Conservation (phyloP, 2,888 invertebrate species). For the Pycnomerus fuliginosus region DNA sequence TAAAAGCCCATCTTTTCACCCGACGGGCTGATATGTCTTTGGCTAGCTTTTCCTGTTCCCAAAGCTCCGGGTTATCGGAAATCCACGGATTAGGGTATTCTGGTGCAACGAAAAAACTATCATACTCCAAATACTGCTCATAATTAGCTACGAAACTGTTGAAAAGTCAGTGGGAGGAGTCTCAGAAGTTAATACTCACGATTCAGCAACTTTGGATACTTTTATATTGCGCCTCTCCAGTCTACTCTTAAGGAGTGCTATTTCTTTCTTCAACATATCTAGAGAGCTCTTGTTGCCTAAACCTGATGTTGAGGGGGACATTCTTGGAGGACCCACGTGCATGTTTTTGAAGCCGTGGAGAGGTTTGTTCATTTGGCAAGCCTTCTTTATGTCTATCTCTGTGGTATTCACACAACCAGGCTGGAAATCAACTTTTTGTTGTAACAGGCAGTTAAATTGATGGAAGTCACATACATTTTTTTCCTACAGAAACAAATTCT, state of each 20-base stretch:
- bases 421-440: too few relatives aligned
- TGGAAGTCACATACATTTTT: too few relatives aligned
- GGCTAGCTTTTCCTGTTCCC: conserved; percentile 94
- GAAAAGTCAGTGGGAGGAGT: conserved; percentile 18
- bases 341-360: conserved; percentile 49
- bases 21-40: conserved; percentile 91
- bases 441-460: too few relatives aligned
- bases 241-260: conserved; percentile 71
- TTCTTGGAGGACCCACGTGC: conserved; percentile 57
- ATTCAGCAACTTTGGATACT: conserved; percentile 91
- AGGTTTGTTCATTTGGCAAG: conserved; percentile 68
- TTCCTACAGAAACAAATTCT: too few relatives aligned
- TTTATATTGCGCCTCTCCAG: conserved; percentile 86
- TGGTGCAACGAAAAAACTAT: conserved; percentile 88
- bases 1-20: conserved; percentile 97
- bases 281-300: conserved; percentile 40
- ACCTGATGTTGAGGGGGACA: conserved; percentile 58
- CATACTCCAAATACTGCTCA: conserved; percentile 96
- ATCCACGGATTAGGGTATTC: conserved; percentile 98
- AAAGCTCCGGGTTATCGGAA: conserved; percentile 91
- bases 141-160: conserved; percentile 83
- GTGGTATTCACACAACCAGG: conserved; percentile 99
- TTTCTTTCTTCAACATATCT: conserved; percentile 63
- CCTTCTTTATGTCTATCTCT: conserved; percentile 96
- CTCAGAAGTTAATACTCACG: conserved; percentile 65